phyloP scores from a whole-genome alignment of 2,797 vertebrate species.

The Megalops cyprinoides region DNA sequence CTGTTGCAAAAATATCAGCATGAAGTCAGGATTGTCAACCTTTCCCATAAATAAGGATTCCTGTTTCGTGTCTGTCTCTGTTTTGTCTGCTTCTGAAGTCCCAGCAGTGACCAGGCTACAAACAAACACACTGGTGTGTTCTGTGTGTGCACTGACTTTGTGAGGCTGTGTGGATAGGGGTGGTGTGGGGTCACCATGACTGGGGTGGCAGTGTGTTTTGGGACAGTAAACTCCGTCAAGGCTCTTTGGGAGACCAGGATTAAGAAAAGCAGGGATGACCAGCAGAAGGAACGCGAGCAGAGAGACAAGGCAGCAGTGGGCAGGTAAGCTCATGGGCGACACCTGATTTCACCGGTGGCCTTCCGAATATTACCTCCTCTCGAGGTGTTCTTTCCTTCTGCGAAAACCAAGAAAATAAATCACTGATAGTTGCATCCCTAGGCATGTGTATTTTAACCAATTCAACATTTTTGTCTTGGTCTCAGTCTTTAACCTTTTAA shows the following conservation, averaged over 20 bases:
- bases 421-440: not conserved
- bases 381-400: not conserved
- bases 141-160: slow-evolving; percentile 9
- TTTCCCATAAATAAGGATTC: not conserved
- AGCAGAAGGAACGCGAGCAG: slow-evolving; percentile 72
- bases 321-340: too few relatives aligned
- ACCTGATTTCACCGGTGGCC: not conserved
- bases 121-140: not conserved
- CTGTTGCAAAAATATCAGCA: not conserved
- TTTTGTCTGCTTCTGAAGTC: not conserved
- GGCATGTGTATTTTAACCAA: not conserved
- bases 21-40: too few relatives aligned
- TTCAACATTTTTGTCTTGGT: not conserved
- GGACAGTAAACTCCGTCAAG: slow-evolving; percentile 82
- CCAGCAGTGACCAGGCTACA: slow-evolving; percentile 2
- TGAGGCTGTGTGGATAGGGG: not conserved
- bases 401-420: not conserved
- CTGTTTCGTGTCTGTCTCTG: not conserved
- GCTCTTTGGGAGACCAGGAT: slow-evolving; percentile 91
- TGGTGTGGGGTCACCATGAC: slow-evolving; percentile 70
- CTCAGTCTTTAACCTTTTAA: not conserved
- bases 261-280: slow-evolving; percentile 75
- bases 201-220: slow-evolving; percentile 67
- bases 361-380: not conserved
- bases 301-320: slow-evolving; percentile 58